Evolutionary conservation across 1,140 invertebrate genomes (phyloP), one percentile per base, ranked within the genome.

Genomic region (Heliothis virescens): DNA sequence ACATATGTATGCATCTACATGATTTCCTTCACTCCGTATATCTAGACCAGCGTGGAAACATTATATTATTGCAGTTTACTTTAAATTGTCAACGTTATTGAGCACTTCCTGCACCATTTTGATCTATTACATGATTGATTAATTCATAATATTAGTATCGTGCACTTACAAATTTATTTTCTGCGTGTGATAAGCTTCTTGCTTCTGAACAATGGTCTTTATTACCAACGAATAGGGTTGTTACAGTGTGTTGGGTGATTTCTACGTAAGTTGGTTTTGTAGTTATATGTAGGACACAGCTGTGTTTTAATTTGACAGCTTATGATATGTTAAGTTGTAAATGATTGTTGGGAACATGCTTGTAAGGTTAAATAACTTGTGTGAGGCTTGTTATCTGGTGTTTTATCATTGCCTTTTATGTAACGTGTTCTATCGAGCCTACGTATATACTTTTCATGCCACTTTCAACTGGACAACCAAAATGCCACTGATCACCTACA

Each of bases 251-350:
- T 16, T 55, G 10, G 0, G 41, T 11, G 52, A 1, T 12, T 3
- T 57, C 34, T 41, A 15, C 41, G 1, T 41, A 16, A 5, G 9
- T 72, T 57, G 26, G 69, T 57, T 4, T 34, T 55, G 1, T 26
- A 50, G 29, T 60, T 62, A 48, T 60, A 79, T 72, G 55, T 79
- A 72, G 78, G 67, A 60, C 67, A 72, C 75, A 78, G 75, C 75
- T 78, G 75, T 78, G 59, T 78, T 78, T 78, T 78, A 78, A 78
- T 78, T 67, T 67, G 75, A 78, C 75, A 78, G 75, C 72, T 41
- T 67, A 78, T 67, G 75, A 78, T 78, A 78, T 78, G 75, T 78
- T 78, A 67, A 48, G 62, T 67, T 67, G 62, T 78, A 18, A 78
- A 78, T 78, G 50, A 78, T 78, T 53, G 75, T 78, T 74, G 29